phyloP scores from a whole-genome alignment of 2,797 vertebrate species.

The Channa striata region DNA sequence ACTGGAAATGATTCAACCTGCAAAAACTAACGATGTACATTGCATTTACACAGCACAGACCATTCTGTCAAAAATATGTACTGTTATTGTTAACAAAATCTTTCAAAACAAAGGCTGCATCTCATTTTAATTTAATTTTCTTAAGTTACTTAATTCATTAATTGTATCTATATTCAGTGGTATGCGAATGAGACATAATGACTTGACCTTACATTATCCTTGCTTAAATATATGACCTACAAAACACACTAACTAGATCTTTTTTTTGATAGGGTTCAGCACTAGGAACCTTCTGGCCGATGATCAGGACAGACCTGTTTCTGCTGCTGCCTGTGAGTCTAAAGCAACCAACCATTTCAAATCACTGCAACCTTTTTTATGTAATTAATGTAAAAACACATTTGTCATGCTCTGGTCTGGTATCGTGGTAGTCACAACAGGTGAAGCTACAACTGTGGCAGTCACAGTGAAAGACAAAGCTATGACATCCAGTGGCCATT shows the following conservation, averaged over 20 bases:
- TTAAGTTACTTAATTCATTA: background rate
- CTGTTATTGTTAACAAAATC: background rate
- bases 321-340: conserved; percentile 45
- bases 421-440: too few relatives aligned
- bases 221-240: background rate
- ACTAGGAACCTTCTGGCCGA: conserved; percentile 6
- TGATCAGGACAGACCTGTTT: background rate
- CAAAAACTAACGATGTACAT: too few relatives aligned
- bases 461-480: background rate
- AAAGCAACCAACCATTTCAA: too few relatives aligned
- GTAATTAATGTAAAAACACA: background rate
- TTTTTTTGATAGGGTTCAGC: conserved; percentile 24
- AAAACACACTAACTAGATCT: background rate
- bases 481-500: background rate
- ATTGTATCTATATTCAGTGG: background rate
- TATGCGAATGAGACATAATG: too few relatives aligned
- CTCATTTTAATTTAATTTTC: background rate
- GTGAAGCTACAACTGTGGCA: background rate
- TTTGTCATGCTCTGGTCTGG: too few relatives aligned
- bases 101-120: background rate
- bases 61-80: background rate
- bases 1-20: background rate
- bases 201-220: background rate
- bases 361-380: too few relatives aligned
- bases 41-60: too few relatives aligned